These are phyloP conservation scores for Elegia similella DNA, from an alignment of 2,888 invertebrate genomes.

Conservation along the genomic window DNA sequence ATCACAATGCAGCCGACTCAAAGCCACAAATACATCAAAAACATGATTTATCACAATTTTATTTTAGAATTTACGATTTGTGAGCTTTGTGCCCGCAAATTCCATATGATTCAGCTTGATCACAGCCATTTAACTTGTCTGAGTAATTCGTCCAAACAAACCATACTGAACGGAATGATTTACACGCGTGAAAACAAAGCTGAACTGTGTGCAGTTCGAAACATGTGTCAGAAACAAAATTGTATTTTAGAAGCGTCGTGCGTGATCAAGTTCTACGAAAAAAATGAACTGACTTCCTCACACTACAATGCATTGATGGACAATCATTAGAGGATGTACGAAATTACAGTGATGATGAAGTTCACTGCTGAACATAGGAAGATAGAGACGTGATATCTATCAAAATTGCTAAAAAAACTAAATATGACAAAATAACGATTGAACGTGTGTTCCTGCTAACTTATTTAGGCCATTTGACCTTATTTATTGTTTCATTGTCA, in stretches of 20 bases:
- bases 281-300: background rate
- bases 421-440: too few relatives aligned
- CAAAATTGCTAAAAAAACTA: too few relatives aligned
- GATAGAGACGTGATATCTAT: too few relatives aligned
- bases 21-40: conserved; percentile 2
- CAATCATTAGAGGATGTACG: too few relatives aligned
- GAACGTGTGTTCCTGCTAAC: too few relatives aligned
- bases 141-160: conserved; percentile 29
- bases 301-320: too few relatives aligned
- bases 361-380: too few relatives aligned
- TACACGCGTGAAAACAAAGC: conserved; percentile 26
- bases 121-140: conserved; percentile 25
- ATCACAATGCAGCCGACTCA: background rate
- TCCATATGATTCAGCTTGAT: conserved; percentile 25
- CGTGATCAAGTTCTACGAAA: background rate
- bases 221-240: conserved; percentile 20
- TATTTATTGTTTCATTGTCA: too few relatives aligned
- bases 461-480: too few relatives aligned
- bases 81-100: background rate
- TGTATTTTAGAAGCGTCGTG: conserved; percentile 5
- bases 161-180: conserved; percentile 26
- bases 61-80: background rate
- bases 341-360: too few relatives aligned
- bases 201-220: conserved; percentile 22
- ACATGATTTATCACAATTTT: background rate